Conservation (phyloP, 1,140 invertebrate genomes). For the Diorhabda carinulata region DNA sequence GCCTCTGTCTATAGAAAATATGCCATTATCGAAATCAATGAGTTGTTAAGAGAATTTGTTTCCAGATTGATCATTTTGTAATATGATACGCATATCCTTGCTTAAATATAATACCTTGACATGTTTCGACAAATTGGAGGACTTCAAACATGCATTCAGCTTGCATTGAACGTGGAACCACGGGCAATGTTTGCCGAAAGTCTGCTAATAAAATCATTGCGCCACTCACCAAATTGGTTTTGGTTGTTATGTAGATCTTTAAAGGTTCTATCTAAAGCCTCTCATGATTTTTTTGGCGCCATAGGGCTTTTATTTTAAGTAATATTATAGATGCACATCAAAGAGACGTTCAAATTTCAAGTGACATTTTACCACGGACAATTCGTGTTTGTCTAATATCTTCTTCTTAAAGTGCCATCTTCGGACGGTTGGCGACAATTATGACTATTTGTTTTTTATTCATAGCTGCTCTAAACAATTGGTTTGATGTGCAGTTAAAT, state of each 20-base stretch:
- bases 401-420: no score
- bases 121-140: not conserved
- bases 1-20: no score
- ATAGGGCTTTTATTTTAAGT: constrained; percentile 24
- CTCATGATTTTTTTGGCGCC: constrained; percentile 46
- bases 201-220: constrained; percentile 48
- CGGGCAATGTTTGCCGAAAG: constrained; percentile 52
- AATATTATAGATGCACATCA: no score
- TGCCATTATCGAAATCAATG: no score
- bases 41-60: no score
- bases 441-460: no score
- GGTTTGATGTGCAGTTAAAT: no score
- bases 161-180: constrained; percentile 46
- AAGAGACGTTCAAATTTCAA: no score
- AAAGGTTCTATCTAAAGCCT: constrained; percentile 45
- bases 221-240: constrained; percentile 14
- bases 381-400: no score
- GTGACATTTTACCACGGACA: no score
- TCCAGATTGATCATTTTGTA: not conserved
- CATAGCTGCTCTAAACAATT: no score
- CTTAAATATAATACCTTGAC: not conserved
- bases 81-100: not conserved
- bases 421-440: no score
- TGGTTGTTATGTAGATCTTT: constrained; percentile 35
- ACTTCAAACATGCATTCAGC: constrained; percentile 27